Evolutionary conservation across 92 coral and sea anemone genomes (phyloP), one percentile per base, ranked within the genome.

Genomic region (Actinostola sp.): DNA sequence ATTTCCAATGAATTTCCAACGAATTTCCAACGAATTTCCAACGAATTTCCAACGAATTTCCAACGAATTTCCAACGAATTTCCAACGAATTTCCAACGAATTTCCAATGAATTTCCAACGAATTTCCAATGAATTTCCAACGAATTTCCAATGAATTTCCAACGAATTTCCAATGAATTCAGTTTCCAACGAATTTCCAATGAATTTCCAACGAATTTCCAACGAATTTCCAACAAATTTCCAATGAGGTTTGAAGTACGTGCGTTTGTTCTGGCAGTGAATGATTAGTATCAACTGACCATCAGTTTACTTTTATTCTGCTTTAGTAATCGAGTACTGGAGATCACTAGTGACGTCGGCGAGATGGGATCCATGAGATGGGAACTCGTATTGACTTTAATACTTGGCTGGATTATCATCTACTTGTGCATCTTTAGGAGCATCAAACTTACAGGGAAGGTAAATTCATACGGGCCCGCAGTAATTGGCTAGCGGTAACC

Each of bases 371-470:
- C 72, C 28, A 82, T 89, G 72, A 68, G 94, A 16, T 89, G 90
- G 94, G 84, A 80, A 50, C 89, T 89, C 61, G 78, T 89, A 41
- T 83, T 86, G 8, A 76, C 85, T 36, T 71, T 86, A 15, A 16
- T 85, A 31, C 72, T 89, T 34, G 55, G 88, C 61, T 89, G 94
- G 94, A 80, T 89, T 38, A n/a, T 89, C 36, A 88, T 85, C 25
- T 89, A 75, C 68, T 77, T 89, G 27, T 89, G 90, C 55, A 61
- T 89, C 24, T 89, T 79, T 78, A 89, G 86, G 45, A 79, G 91
- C 24, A 84, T 89, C 78, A 81, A 84, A 67, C 61, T 79, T 1
- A 81, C 95, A 13, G 95, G 95, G 61, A 89, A 89, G 82, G 95
- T 85, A 27, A 21, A 49, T 49, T 12, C 24, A 11, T 49, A n/a